Conservation (phyloP, 37 sponge, comb jelly and placozoan genomes). For the Amphimedon queenslandica region DNA sequence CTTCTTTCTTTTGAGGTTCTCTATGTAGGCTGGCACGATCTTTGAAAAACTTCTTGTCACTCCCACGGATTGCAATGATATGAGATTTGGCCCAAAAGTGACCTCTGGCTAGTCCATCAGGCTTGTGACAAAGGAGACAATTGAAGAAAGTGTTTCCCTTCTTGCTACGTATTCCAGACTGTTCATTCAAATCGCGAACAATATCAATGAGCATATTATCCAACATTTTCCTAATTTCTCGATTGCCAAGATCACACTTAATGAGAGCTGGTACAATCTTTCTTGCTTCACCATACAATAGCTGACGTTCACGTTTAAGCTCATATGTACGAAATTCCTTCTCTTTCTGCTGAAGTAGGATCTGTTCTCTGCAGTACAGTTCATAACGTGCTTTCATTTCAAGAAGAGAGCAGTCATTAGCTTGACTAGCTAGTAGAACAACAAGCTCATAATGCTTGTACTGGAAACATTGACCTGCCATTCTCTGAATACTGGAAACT, state of each 20-base stretch:
- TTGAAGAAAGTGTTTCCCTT: not conserved
- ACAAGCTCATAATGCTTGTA: not conserved
- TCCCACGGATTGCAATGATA: not conserved
- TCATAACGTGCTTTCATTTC: not conserved
- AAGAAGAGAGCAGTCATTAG: not conserved
- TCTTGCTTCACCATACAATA: not conserved
- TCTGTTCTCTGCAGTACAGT: not conserved
- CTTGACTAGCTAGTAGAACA: not conserved
- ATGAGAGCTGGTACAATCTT: not conserved
- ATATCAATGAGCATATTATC: not conserved
- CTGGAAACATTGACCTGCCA: not conserved
- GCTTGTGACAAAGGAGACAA: not conserved
- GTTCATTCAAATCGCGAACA: not conserved
- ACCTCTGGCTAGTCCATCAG: not conserved
- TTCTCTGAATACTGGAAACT: not conserved
- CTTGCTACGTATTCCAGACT: not conserved
- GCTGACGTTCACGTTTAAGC: not conserved
- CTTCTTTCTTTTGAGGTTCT: not conserved
- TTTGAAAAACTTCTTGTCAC: not conserved
- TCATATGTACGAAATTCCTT: not conserved
- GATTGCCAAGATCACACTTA: not conserved
- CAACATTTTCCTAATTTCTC: not conserved
- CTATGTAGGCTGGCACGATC: not conserved
- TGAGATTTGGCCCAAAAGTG: conserved; percentile 1
- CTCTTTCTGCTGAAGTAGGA: not conserved